Evolutionary conservation across 2,797 vertebrate genomes (phyloP), one percentile per base, ranked within the genome.

Genomic region (Pogoniulus pusillus): DNA sequence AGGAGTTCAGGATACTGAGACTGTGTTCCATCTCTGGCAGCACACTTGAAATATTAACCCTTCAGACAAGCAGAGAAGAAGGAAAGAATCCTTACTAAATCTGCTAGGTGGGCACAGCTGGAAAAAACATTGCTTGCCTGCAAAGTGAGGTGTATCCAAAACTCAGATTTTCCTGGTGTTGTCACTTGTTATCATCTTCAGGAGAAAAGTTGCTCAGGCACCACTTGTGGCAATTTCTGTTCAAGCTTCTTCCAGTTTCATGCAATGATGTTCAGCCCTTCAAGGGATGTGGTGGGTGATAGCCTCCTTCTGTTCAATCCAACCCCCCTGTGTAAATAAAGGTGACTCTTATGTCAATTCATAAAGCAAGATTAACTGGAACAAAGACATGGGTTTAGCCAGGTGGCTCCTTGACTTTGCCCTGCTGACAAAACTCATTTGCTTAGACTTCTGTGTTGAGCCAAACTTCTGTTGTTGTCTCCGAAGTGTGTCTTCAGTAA

Each of bases 331-430:
- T 10, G 41, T 72, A 84, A 91, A 92, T 76, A 88, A 93, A 89
- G 76, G 78, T 73, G 68, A 94, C 55, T 80, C 77, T 83, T 65
- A 23, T 59, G 64, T 91, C 88, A 92, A 72, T 82, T 93, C 45
- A 63, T 83, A 76, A 90, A 76, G n/a, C 73, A 53, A 66, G 84
- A 85, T 51, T 74, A 92, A 81, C 82, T 8, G 47, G 94, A 91
- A 91, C 86, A 87, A 73, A 58, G 74, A 76, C 27, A 58, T 27
- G 41, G 89, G 91, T 93, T 93, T 89, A 79, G 66, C 39, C 93
- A 92, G 83, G 41, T 95, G 87, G 76, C 59, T 94, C 22, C 15
- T 57, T 47, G 60, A 62, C 16, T 55, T 90, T 74, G 27, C 54
- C 78, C 1, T 26, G 4, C 51, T 82, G 41, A 70, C 64, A 75